Conservation (phyloP, 2,888 invertebrate genomes). For the Leptodirus hochenwartii region DNA sequence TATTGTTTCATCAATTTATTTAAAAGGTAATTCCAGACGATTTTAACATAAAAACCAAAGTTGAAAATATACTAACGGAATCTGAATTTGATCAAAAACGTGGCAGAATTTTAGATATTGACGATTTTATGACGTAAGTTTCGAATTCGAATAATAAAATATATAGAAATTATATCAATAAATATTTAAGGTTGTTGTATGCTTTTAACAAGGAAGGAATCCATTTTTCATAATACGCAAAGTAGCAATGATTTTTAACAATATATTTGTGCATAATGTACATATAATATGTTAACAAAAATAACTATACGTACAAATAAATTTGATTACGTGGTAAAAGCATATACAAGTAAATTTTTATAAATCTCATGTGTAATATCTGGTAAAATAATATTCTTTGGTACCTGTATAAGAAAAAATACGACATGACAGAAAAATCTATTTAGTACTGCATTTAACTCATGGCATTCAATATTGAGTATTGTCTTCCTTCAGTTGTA, state of each 20-base stretch:
- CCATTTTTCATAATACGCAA: constrained; percentile 66
- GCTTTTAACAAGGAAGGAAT: constrained; percentile 84
- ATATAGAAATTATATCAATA: constrained; percentile 3
- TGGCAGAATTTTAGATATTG: constrained; percentile 87
- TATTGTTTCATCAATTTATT: constrained; percentile 9
- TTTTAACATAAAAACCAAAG: constrained; percentile 66
- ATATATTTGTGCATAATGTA: too few relatives aligned
- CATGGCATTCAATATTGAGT: too few relatives aligned
- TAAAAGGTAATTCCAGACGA: constrained; percentile 53
- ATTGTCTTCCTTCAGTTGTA: constrained; percentile 30
- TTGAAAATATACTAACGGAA: constrained; percentile 53
- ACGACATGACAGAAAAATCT: not conserved
- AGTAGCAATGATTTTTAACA: too few relatives aligned
- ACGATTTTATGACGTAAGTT: constrained; percentile 72
- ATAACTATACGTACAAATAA: too few relatives aligned
- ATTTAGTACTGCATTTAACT: too few relatives aligned
- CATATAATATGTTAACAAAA: too few relatives aligned
- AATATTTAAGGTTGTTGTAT: constrained; percentile 38
- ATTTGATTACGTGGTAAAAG: too few relatives aligned
- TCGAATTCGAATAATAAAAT: constrained; percentile 3
- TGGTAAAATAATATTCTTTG: too few relatives aligned
- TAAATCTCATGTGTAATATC: too few relatives aligned
- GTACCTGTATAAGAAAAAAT: not conserved
- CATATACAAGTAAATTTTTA: too few relatives aligned
- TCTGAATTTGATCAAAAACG: constrained; percentile 56